Evolutionary conservation across 2,797 vertebrate genomes (phyloP).

Genomic region (Thaleichthys pacificus): DNA sequence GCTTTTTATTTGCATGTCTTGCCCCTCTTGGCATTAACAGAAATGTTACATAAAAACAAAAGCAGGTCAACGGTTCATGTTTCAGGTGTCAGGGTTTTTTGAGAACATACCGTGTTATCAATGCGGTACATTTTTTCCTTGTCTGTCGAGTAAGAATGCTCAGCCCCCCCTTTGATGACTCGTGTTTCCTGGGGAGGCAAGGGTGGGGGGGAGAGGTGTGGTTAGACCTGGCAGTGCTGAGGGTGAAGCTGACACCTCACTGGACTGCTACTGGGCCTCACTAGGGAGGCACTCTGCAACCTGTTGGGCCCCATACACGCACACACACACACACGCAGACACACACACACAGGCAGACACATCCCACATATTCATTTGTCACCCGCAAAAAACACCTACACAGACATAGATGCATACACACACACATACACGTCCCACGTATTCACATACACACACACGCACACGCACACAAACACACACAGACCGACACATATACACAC

Average conservation of each 20-base stretch:
- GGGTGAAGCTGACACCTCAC: slow-evolving; percentile 5
- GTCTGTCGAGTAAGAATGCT: too few species aligned
- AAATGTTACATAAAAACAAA: too few species aligned
- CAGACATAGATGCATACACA: background rate
- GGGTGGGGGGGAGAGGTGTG: background rate
- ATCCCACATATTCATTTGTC: slow-evolving; percentile 2
- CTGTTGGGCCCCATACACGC: slow-evolving; percentile 27
- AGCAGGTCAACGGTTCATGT: too few species aligned
- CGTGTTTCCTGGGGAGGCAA: too few species aligned
- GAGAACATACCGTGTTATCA: too few species aligned
- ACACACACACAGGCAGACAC: background rate
- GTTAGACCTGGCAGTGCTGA: background rate
- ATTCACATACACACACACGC: slow-evolving; percentile 21
- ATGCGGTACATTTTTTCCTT: too few species aligned
- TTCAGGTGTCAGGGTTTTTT: too few species aligned
- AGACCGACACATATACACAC: slow-evolving; percentile 10
- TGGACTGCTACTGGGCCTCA: slow-evolving; percentile 47
- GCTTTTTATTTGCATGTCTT: too few species aligned
- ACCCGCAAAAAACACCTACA: background rate
- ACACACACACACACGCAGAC: too few species aligned
- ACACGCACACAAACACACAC: slow-evolving; percentile 14
- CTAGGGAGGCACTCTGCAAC: slow-evolving; percentile 34
- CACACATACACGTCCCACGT: slow-evolving; percentile 6
- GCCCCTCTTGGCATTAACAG: too few species aligned
- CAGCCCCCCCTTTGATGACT: too few species aligned